phyloP scores from a whole-genome alignment of 92 coral and sea anemone species.

The Epizoanthus fatuus region DNA sequence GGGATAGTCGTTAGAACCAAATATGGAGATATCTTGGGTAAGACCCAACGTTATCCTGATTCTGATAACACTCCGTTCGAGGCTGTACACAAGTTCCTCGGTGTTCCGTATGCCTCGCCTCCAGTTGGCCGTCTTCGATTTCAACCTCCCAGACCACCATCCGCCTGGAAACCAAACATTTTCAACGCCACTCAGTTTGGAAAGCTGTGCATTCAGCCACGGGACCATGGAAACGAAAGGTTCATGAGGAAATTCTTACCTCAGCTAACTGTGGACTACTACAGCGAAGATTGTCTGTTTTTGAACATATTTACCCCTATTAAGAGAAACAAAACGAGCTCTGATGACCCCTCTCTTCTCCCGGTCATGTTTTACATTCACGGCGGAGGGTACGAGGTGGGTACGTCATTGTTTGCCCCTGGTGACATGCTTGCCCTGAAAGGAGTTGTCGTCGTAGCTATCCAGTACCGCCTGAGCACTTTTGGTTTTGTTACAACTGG shows the following conservation, averaged over 20 bases:
- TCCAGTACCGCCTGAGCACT: constrained; percentile 27
- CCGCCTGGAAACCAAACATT: constrained; percentile 39
- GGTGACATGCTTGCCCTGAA: constrained; percentile 32
- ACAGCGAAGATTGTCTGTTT: constrained; percentile 40
- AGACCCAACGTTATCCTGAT: constrained; percentile 12
- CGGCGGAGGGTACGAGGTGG: constrained; percentile 41
- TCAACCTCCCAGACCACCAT: constrained; percentile 23
- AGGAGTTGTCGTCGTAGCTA: constrained; percentile 43
- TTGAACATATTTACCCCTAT: constrained; percentile 36
- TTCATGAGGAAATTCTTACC: constrained; percentile 34
- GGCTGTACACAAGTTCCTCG: constrained; percentile 30
- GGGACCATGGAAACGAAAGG: not conserved
- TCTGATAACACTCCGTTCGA: constrained; percentile 15
- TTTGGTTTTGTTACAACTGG: constrained; percentile 47
- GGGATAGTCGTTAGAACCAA: constrained; percentile 1
- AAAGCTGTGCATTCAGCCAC: constrained; percentile 29
- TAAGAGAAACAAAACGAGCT: not conserved
- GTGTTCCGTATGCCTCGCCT: constrained; percentile 38
- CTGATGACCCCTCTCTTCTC: not conserved
- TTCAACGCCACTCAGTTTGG: constrained; percentile 37
- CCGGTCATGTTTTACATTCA: constrained; percentile 38
- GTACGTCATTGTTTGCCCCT: constrained; percentile 25
- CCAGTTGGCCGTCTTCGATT: constrained; percentile 38
- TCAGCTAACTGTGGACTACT: not conserved
- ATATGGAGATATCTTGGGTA: constrained; percentile 31